A percentile compares a stretch with the other conserved stretches of the same genome.
phyloP scores from a whole-genome alignment of 2,113 vertebrate genomes.

The Anguilla rostrata region DNA sequence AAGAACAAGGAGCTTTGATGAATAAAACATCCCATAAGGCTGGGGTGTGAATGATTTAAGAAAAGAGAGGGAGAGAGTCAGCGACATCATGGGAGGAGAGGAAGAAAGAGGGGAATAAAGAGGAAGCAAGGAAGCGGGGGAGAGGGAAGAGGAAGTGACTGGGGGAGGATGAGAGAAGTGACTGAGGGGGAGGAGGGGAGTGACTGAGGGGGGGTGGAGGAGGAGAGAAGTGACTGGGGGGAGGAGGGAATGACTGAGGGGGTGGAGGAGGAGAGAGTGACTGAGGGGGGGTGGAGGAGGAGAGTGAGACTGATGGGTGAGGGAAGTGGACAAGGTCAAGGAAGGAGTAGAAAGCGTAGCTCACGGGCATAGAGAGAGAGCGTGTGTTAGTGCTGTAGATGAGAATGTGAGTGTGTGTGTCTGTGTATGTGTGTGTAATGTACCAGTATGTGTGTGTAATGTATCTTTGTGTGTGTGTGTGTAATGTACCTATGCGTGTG shows the following conservation, averaged over 20 bases:
- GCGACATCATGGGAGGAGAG: background rate
- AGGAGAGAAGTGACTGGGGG: constrained; percentile 2
- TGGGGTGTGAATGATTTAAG: constrained; percentile 56
- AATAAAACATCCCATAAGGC: constrained; percentile 71
- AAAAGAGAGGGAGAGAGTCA: constrained; percentile 58
- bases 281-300: constrained; percentile 3
- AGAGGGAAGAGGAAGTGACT: constrained; percentile 1
- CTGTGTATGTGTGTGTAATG: too few relatives aligned
- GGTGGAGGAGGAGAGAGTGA: background rate
- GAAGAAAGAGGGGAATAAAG: constrained; percentile 3
- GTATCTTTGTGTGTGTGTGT: too few relatives aligned
- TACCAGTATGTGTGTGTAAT: too few relatives aligned
- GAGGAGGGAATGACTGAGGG: too few relatives aligned
- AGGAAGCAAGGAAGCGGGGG: constrained; percentile 31
- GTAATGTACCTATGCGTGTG: too few relatives aligned
- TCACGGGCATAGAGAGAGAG: background rate
- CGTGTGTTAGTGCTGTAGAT: too few relatives aligned
- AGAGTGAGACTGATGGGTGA: background rate
- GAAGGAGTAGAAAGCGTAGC: constrained; percentile 17
- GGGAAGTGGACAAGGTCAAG: background rate
- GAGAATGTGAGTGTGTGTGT: too few relatives aligned
- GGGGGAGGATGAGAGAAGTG: constrained; percentile 15
- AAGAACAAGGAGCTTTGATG: constrained; percentile 69
- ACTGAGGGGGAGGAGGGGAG: background rate
- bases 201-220: constrained; percentile 12